phyloP scores from a whole-genome alignment of 64 coral and sea anemone species.

The Stylophora pistillata region DNA sequence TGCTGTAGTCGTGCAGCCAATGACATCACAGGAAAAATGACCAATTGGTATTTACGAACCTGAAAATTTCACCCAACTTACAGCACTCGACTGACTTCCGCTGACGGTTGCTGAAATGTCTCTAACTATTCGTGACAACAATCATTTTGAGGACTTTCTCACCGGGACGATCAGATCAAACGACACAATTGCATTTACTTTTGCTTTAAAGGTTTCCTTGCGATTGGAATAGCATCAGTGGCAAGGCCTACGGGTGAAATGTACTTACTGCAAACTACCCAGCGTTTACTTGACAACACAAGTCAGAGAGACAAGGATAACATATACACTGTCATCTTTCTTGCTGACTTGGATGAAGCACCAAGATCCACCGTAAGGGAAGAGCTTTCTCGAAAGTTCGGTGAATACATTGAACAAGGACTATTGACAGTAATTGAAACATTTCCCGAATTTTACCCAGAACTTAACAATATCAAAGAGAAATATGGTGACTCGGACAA shows the following conservation, averaged over 20 bases:
- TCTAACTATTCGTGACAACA: too few relatives aligned
- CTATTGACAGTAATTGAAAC: slow-evolving; percentile 47
- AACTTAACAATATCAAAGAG: slow-evolving; percentile 8
- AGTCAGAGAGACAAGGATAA: slow-evolving; percentile 15
- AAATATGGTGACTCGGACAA: slow-evolving; percentile 41
- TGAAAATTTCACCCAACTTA: too few relatives aligned
- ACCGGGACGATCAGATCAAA: too few relatives aligned
- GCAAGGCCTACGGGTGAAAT: slow-evolving; percentile 5
- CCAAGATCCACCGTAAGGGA: background rate
- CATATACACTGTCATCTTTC: slow-evolving; percentile 17
- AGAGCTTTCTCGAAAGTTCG: background rate
- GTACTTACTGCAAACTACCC: slow-evolving; percentile 28
- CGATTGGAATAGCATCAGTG: slow-evolving; percentile 30
- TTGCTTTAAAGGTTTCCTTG: background rate
- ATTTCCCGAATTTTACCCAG: slow-evolving; percentile 43
- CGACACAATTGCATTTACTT: background rate
- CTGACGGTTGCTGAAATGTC: too few relatives aligned
- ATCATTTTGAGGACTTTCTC: too few relatives aligned
- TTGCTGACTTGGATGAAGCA: slow-evolving; percentile 11
- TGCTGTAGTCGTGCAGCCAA: too few relatives aligned
- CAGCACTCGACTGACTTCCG: too few relatives aligned
- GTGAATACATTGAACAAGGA: slow-evolving; percentile 12
- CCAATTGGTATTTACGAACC: too few relatives aligned
- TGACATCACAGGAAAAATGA: too few relatives aligned
- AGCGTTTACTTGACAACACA: slow-evolving; percentile 10